phyloP scores from a whole-genome alignment of 2,888 invertebrate genomes.

The Troglohyphantes excavatus region DNA sequence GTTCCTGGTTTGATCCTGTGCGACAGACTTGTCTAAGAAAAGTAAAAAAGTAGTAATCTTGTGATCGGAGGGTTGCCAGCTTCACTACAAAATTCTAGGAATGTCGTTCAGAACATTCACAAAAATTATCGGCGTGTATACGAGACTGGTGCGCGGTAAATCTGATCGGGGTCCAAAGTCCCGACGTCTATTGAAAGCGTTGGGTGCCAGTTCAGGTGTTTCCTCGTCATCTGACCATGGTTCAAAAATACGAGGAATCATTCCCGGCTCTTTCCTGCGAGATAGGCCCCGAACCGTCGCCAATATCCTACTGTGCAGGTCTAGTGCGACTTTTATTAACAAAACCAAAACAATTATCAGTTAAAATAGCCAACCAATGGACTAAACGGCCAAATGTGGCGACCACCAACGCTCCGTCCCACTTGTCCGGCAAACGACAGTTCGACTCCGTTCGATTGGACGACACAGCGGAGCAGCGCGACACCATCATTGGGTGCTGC shows the following conservation, averaged over 20 bases:
- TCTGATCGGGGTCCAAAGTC: neutral
- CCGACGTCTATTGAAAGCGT: neutral
- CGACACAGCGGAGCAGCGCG: conserved; percentile 38
- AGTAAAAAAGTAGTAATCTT: too few species aligned
- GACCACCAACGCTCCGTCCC: conserved; percentile 47
- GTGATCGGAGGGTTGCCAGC: too few species aligned
- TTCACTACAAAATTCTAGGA: too few species aligned
- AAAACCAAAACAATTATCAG: neutral
- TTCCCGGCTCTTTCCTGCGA: too few species aligned
- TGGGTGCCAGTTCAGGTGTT: too few species aligned
- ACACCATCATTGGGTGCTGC: conserved; percentile 74
- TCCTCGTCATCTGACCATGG: too few species aligned
- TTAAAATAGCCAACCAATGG: conserved; percentile 7
- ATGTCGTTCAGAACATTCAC: too few species aligned
- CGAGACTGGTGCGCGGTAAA: neutral
- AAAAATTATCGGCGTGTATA: too few species aligned
- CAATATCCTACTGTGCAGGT: neutral
- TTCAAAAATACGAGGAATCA: neutral
- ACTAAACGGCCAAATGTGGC: conserved; percentile 45
- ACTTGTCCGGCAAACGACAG: conserved; percentile 68
- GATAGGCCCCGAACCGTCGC: too few species aligned
- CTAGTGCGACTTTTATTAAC: neutral
- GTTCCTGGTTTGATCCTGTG: too few species aligned
- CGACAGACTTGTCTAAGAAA: too few species aligned
- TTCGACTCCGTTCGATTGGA: conserved; percentile 48